Percentiles rank a stretch among this genome's conserved stretches.
phyloP scores from a whole-genome alignment of 2,888 invertebrate species.

The Apotomis betuletana region DNA sequence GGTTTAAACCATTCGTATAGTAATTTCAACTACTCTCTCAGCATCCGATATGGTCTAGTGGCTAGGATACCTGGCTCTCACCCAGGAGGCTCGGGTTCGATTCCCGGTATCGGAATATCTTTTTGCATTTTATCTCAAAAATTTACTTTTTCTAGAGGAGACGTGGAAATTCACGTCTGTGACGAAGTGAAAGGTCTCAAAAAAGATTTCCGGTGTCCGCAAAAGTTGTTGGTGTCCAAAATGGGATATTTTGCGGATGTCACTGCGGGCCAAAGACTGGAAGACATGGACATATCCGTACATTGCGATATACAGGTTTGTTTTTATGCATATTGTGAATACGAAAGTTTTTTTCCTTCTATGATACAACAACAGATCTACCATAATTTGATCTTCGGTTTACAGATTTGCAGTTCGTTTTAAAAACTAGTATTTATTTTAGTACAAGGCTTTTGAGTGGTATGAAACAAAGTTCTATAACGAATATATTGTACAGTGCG shows the following conservation, averaged over 20 bases:
- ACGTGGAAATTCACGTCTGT: slow-evolving; percentile 97
- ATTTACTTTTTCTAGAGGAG: slow-evolving; percentile 79
- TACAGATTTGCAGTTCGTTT: too few species aligned
- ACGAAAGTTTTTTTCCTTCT: too few species aligned
- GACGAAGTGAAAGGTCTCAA: slow-evolving; percentile 96
- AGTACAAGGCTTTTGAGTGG: too few species aligned
- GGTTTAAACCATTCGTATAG: too few species aligned
- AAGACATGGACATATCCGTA: slow-evolving; percentile 98
- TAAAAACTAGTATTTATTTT: too few species aligned
- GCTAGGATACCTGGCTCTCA: slow-evolving; percentile 83
- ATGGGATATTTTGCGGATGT: slow-evolving; percentile 98
- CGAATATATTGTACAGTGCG: too few species aligned
- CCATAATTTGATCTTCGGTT: too few species aligned
- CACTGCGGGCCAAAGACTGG: slow-evolving; percentile 90
- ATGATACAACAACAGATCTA: too few species aligned
- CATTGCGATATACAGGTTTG: slow-evolving; percentile 96
- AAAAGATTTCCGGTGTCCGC: slow-evolving; percentile 94
- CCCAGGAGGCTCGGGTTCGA: slow-evolving; percentile 66
- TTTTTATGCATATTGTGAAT: too few species aligned
- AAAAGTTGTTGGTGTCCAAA: slow-evolving; percentile 92
- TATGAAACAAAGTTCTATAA: too few species aligned
- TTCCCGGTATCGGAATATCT: slow-evolving; percentile 83
- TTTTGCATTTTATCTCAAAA: slow-evolving; percentile 46
- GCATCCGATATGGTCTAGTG: slow-evolving; percentile 85
- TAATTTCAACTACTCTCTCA: slow-evolving; percentile 42